These are phyloP conservation scores for Falco naumanni DNA, from an alignment of 2,797 vertebrate genomes.

Conservation along the genomic window DNA sequence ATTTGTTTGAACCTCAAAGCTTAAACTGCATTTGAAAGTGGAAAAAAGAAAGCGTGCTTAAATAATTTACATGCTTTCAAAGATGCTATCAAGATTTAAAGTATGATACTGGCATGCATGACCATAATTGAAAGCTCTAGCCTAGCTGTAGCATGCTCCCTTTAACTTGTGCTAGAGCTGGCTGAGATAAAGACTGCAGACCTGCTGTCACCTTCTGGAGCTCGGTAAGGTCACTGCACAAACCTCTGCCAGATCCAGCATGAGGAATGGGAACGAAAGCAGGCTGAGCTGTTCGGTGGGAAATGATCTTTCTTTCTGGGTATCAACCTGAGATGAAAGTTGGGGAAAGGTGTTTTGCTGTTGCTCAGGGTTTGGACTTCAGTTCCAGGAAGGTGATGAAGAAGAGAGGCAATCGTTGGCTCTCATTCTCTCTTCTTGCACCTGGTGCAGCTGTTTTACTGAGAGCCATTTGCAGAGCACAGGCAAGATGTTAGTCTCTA, in stretches of 20 bases:
- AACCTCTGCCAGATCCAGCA: not conserved
- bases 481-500: not conserved
- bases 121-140: not conserved
- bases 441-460: not conserved
- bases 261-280: not conserved
- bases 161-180: not conserved
- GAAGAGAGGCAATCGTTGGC: not conserved
- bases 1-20: not conserved
- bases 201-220: not conserved
- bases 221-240: not conserved
- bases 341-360: not conserved
- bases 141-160: not conserved
- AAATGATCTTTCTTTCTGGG: not conserved
- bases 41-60: accelerated
- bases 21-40: not conserved
- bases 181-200: not conserved
- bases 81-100: not conserved
- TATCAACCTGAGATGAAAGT: not conserved
- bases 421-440: not conserved
- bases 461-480: not conserved
- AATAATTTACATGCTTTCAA: not conserved
- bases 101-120: not conserved
- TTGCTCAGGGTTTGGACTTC: not conserved
- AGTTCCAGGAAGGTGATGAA: not conserved
- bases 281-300: not conserved